Conservation (phyloP, 2,797 vertebrate species). For the Onychomys arenicola region DNA sequence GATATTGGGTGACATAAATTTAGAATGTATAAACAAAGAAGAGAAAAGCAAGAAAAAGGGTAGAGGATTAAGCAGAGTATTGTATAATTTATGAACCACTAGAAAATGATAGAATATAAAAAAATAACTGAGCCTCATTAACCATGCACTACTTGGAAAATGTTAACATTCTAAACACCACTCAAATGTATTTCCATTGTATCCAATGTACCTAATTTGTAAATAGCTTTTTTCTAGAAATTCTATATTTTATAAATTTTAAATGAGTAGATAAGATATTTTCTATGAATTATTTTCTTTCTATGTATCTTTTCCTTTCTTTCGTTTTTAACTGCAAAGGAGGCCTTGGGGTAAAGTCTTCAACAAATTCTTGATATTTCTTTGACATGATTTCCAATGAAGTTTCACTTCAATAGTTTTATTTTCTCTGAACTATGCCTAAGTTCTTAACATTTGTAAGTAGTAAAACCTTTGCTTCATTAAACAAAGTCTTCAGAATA, state of each 20-base stretch:
- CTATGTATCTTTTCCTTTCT: neutral
- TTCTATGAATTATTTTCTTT: constrained; percentile 5
- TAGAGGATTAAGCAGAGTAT: constrained; percentile 62
- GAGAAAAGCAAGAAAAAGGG: constrained; percentile 65
- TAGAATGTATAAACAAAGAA: constrained; percentile 69
- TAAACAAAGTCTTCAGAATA: constrained; percentile 49
- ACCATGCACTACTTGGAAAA: constrained; percentile 47
- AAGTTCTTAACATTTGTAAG: constrained; percentile 57
- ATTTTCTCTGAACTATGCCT: constrained; percentile 49
- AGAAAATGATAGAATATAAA: constrained; percentile 70
- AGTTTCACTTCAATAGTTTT: constrained; percentile 65
- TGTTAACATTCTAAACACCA: neutral
- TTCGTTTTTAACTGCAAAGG: neutral
- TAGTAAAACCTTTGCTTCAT: constrained; percentile 54
- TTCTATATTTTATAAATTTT: neutral
- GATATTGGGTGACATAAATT: constrained; percentile 70
- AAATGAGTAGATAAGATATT: neutral
- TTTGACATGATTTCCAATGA: neutral
- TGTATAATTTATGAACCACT: constrained; percentile 71
- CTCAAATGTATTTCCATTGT: constrained; percentile 49
- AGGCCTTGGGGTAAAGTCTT: constrained; percentile 1
- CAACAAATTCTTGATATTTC: constrained; percentile 15
- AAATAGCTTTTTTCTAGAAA: constrained; percentile 15
- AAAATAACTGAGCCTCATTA: constrained; percentile 64
- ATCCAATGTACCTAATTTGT: constrained; percentile 18